Percentiles rank a stretch among this genome's conserved stretches.
phyloP scores from a whole-genome alignment of 2,113 vertebrate genomes.

The Machaerirhynchus nigripectus region DNA sequence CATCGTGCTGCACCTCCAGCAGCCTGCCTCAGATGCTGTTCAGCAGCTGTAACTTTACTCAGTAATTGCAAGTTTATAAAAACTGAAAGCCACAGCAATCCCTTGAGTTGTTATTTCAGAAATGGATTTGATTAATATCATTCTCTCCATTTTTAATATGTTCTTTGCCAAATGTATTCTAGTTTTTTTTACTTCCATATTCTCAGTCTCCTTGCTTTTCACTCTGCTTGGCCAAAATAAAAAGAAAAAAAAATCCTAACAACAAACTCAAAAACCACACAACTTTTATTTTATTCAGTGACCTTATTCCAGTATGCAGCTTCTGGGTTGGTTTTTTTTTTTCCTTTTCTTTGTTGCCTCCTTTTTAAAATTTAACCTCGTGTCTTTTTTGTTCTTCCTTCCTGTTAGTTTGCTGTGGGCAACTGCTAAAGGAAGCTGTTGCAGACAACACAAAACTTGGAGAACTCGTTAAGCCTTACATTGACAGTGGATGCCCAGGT shows the following conservation, averaged over 20 bases:
- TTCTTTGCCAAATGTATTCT: slow-evolving; percentile 29
- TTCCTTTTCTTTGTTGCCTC: slow-evolving; percentile 25
- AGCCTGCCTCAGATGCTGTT: not conserved
- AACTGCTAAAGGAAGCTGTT: slow-evolving; percentile 82
- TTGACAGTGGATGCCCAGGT: slow-evolving; percentile 79
- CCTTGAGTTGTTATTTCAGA: not conserved
- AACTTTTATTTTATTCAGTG: slow-evolving; percentile 64
- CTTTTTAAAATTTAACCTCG: slow-evolving; percentile 73
- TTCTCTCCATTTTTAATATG: slow-evolving; percentile 19
- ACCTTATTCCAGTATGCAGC: slow-evolving; percentile 44
- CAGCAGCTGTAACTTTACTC: not conserved
- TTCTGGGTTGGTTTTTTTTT: not conserved
- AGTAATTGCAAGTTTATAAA: not conserved
- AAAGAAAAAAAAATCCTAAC: not conserved
- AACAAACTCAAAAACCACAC: not conserved
- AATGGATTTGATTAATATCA: not conserved
- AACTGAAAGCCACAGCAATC: not conserved
- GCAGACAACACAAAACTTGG: slow-evolving; percentile 77
- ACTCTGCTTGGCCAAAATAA: not conserved
- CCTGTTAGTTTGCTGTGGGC: slow-evolving; percentile 83
- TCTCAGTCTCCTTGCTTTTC: slow-evolving; percentile 9
- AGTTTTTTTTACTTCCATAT: not conserved
- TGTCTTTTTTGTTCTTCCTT: slow-evolving; percentile 54
- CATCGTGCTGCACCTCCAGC: not conserved
- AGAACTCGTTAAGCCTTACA: slow-evolving; percentile 76